Percentiles rank a stretch among this genome's conserved stretches.
phyloP scores from a whole-genome alignment of 2,888 invertebrate species.

The Meta bourneti region DNA sequence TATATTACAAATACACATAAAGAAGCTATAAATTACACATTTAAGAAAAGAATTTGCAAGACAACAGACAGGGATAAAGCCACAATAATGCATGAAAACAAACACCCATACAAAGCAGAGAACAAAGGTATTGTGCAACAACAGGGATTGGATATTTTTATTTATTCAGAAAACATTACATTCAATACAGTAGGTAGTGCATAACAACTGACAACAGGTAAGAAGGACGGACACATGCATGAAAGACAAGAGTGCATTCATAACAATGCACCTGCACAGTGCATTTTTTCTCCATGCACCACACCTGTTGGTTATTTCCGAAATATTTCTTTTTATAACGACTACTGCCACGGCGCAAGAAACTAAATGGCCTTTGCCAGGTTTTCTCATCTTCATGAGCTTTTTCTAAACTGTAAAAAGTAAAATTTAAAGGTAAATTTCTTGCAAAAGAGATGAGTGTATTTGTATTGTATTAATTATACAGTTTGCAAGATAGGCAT shows the following conservation, averaged over 20 bases:
- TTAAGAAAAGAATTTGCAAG: constrained; percentile 24
- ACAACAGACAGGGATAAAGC: constrained; percentile 39
- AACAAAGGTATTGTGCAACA: constrained; percentile 73
- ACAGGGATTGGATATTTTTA: constrained; percentile 56
- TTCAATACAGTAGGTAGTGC: constrained; percentile 64
- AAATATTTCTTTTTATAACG: constrained; percentile 78
- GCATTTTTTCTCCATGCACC: constrained; percentile 57
- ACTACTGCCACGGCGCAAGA: constrained; percentile 80
- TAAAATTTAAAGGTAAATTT: constrained; percentile 2
- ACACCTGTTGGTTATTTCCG: constrained; percentile 75
- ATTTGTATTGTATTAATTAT: no score
- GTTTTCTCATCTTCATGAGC: constrained; percentile 78
- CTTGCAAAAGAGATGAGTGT: no score
- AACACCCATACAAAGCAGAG: constrained; percentile 57
- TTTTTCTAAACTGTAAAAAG: constrained; percentile 79
- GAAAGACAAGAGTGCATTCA: constrained; percentile 54
- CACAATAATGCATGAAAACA: constrained; percentile 37
- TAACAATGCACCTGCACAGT: constrained; percentile 50
- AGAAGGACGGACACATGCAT: constrained; percentile 74
- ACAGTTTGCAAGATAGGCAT: no score
- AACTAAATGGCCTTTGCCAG: constrained; percentile 81
- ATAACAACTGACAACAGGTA: constrained; percentile 48
- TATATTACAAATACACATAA: neutral
- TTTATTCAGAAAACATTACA: constrained; percentile 51
- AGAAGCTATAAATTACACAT: neutral